A percentile compares a stretch with the other conserved stretches of the same genome.
Conservation (phyloP, 2,888 invertebrate species). For the Digitonthophagus gazella region DNA sequence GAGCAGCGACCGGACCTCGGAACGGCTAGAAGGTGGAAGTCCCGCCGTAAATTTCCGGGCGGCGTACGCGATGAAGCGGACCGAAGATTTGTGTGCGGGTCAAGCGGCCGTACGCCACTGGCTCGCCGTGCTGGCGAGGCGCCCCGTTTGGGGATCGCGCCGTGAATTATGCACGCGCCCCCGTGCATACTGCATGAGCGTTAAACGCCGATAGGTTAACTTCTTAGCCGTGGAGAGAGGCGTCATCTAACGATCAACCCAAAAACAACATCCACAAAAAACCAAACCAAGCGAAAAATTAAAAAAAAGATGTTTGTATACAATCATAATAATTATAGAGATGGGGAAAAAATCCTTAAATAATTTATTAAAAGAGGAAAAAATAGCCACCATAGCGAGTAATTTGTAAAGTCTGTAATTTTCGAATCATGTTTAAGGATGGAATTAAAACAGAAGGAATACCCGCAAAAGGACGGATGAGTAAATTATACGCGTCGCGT, state of each 20-base stretch:
- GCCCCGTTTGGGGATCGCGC: constrained; percentile 8
- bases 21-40: not conserved
- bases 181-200: constrained; percentile 51
- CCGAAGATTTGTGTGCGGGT: constrained; percentile 52
- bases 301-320: too few species aligned
- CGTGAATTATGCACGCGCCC: constrained; percentile 48
- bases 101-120: constrained; percentile 41
- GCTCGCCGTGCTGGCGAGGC: constrained; percentile 45
- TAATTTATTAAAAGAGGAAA: not conserved
- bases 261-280: not conserved
- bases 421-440: not conserved
- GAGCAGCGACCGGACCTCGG: constrained; percentile 18
- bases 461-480: not conserved
- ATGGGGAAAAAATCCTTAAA: not conserved
- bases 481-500: not conserved
- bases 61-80: constrained; percentile 36
- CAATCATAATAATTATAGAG: not conserved
- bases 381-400: too few species aligned
- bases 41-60: constrained; percentile 17
- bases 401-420: not conserved
- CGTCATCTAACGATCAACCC: not conserved
- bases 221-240: constrained; percentile 28
- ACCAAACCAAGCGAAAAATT: too few species aligned
- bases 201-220: constrained; percentile 47
- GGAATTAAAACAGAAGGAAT: not conserved